Percentiles rank a stretch among this genome's conserved stretches.
phyloP scores from a whole-genome alignment of 2,888 invertebrate genomes.

The Scrobipalpa atriplicella region DNA sequence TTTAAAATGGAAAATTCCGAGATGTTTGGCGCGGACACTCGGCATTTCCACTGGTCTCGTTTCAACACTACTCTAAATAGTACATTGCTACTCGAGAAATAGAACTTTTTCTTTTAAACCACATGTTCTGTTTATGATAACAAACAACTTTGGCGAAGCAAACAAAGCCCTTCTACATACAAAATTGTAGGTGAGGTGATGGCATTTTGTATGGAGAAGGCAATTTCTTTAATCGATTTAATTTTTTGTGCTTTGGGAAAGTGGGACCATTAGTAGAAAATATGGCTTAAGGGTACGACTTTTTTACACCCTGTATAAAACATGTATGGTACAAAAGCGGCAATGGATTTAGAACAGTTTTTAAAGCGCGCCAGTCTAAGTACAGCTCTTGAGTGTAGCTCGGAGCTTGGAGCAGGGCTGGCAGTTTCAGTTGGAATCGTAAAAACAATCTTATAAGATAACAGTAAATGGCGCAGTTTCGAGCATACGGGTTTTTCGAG shows the following conservation, averaged over 20 bases:
- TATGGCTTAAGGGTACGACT: too few relatives aligned
- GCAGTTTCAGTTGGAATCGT: slow-evolving; percentile 2
- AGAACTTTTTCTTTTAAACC: too few relatives aligned
- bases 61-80: background rate
- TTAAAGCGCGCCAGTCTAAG: background rate
- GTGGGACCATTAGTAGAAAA: too few relatives aligned
- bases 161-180: too few relatives aligned
- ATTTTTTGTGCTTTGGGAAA: too few relatives aligned
- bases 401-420: background rate
- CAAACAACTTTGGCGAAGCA: too few relatives aligned
- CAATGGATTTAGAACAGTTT: background rate
- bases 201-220: too few relatives aligned
- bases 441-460: slow-evolving; percentile 9
- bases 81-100: background rate
- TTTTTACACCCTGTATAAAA: too few relatives aligned
- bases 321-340: background rate
- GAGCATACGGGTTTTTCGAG: background rate
- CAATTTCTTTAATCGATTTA: too few relatives aligned
- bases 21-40: slow-evolving; percentile 8
- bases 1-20: slow-evolving; percentile 12
- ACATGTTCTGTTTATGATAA: too few relatives aligned
- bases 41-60: background rate
- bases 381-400: slow-evolving; percentile 3
- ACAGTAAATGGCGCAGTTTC: background rate
- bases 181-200: too few relatives aligned